Evolutionary conservation across 2,797 vertebrate species (phyloP).

Genomic region (Scarus forsteni): DNA sequence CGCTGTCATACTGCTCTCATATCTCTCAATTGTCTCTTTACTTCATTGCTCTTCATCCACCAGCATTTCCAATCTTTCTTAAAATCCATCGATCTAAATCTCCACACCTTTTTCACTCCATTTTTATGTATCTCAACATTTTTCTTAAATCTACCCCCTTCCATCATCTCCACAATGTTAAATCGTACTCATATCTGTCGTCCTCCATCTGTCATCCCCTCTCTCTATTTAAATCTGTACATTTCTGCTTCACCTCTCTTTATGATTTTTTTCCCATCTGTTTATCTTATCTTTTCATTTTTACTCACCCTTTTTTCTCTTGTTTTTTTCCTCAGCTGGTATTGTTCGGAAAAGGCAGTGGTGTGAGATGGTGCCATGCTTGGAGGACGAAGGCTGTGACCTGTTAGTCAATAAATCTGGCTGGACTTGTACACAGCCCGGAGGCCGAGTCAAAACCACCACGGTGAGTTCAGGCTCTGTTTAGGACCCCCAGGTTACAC

Average conservation of each 20-base stretch:
- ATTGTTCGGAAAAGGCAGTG: constrained; percentile 98
- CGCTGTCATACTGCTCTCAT: constrained; percentile 52
- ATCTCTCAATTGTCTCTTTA: constrained; percentile 70
- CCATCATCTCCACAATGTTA: constrained; percentile 61
- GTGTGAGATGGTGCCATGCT: constrained; percentile 99
- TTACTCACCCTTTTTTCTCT: constrained; percentile 19
- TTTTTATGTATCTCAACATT: constrained; percentile 57
- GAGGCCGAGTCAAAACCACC: constrained; percentile 98
- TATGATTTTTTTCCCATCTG: constrained; percentile 29
- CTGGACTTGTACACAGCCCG: constrained; percentile 99
- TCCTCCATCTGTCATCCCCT: constrained; percentile 49
- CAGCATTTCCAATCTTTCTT: constrained; percentile 49
- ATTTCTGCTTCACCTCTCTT: constrained; percentile 34
- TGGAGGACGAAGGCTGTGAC: constrained; percentile 98
- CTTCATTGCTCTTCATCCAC: constrained; percentile 70
- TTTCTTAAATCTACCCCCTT: constrained; percentile 37
- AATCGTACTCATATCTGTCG: constrained; percentile 39
- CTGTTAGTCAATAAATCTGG: constrained; percentile 98
- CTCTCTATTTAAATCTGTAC: constrained; percentile 51
- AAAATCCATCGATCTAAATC: constrained; percentile 29
- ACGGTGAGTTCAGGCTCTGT: constrained; percentile 86
- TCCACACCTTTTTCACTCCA: constrained; percentile 31
- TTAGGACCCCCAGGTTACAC: constrained; percentile 17
- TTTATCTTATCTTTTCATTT: constrained; percentile 2
- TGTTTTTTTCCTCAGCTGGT: constrained; percentile 86